Conservation (phyloP, 2,113 vertebrate species). For the Pithys albifrons region DNA sequence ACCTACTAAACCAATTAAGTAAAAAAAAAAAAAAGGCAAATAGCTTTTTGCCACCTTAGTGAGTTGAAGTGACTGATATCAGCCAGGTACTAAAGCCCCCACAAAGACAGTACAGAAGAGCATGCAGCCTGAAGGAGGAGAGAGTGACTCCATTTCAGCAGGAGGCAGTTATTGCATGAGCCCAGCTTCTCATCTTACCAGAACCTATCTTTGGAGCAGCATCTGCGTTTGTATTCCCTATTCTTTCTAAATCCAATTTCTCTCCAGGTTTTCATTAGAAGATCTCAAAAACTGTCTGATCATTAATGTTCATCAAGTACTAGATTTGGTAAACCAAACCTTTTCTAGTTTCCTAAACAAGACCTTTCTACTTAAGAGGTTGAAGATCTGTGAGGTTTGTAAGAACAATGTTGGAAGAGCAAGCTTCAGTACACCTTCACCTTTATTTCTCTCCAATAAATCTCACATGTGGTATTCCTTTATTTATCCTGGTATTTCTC, state of each 20-base stretch:
- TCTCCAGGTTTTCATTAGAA: neutral
- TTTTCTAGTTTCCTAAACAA: neutral
- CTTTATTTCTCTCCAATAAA: neutral
- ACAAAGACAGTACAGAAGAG: neutral
- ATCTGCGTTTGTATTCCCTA: neutral
- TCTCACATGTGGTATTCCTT: neutral
- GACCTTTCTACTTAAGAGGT: neutral
- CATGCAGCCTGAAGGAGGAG: neutral
- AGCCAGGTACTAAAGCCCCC: neutral
- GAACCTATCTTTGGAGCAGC: neutral
- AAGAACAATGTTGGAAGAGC: neutral
- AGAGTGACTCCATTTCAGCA: neutral
- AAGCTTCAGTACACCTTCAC: neutral
- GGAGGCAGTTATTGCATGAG: neutral
- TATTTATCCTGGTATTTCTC: neutral
- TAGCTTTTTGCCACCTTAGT: neutral
- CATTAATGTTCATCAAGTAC: neutral
- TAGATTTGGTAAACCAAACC: neutral
- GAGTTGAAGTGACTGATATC: neutral
- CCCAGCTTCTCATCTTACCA: neutral
- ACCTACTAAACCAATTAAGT: neutral
- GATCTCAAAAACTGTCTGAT: neutral
- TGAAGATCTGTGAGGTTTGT: neutral
- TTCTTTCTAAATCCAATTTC: neutral
- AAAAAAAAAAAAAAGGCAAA: fast-evolving